Conservation (phyloP, 2,113 vertebrate genomes). For the Cynocephalus volans region DNA sequence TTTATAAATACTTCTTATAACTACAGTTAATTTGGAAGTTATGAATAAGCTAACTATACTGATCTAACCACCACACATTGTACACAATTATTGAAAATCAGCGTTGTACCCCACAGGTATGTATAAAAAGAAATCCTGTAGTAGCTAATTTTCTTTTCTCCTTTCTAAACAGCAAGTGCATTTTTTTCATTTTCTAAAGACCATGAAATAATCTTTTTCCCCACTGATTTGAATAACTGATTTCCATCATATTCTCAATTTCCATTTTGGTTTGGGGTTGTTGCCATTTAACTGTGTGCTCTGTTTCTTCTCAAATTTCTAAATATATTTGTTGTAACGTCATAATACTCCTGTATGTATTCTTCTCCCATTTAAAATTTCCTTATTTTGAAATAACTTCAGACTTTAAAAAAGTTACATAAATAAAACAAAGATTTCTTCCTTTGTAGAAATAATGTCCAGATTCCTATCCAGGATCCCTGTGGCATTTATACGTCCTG, state of each 20-base stretch:
- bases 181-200: not conserved
- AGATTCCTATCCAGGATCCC: not conserved
- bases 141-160: not conserved
- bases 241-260: not conserved
- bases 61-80: no score
- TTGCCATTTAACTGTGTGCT: not conserved
- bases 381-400: not conserved
- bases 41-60: no score
- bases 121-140: not conserved
- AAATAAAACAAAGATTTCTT: not conserved
- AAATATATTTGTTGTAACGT: not conserved
- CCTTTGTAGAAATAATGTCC: no score
- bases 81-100: no score
- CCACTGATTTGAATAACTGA: not conserved
- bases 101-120: no score
- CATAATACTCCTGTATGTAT: not conserved
- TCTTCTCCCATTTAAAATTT: not conserved
- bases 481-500: not conserved
- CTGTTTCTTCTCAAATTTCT: not conserved
- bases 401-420: not conserved
- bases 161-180: not conserved
- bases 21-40: not conserved
- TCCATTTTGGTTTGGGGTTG: not conserved
- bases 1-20: not conserved
- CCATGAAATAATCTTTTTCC: not conserved